Conservation (phyloP, 2,113 vertebrate genomes). For the Mus musculus region GRCm39 chr17:52756501-52757000, state of each 20-base stretch:
- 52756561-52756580: neutral
- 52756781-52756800: neutral
- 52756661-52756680: neutral
- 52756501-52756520: neutral
- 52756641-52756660: neutral
- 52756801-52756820: neutral
- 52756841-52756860: neutral
- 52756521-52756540: neutral
- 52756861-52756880: neutral
- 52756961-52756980: neutral
- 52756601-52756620: neutral
- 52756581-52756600: neutral
- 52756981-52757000: neutral
- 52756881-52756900: neutral
- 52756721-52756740: neutral
- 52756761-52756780: neutral
- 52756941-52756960: neutral
- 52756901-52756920: neutral
- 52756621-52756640: neutral
- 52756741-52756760: neutral
- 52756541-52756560: neutral
- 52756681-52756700: neutral
- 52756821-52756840: neutral
- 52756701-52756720: neutral
- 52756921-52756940: neutral